Conservation (phyloP, 1,140 invertebrate genomes). For the Chelonus insularis region DNA sequence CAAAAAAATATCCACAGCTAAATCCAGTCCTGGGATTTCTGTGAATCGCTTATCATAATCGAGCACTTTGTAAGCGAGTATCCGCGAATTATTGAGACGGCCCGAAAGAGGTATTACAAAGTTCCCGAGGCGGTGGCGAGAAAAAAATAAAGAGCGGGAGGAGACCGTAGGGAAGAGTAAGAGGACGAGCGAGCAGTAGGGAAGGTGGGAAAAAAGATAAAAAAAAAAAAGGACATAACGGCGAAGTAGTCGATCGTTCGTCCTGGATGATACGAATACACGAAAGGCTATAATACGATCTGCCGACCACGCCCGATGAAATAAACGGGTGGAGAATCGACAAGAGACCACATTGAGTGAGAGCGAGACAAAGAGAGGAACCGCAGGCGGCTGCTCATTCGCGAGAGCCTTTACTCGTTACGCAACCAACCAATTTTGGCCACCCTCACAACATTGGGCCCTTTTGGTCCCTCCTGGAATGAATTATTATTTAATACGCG, state of each 20-base stretch:
- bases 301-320: slow-evolving; percentile 31
- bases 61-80: slow-evolving; percentile 30
- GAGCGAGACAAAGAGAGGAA: slow-evolving; percentile 4
- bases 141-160: slow-evolving; percentile 6
- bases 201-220: neutral
- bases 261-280: neutral
- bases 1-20: too few species aligned
- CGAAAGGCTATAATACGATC: slow-evolving; percentile 11
- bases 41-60: slow-evolving; percentile 33
- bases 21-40: slow-evolving; percentile 24
- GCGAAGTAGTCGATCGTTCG: slow-evolving; percentile 14
- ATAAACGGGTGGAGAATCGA: slow-evolving; percentile 21
- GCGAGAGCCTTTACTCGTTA: slow-evolving; percentile 29
- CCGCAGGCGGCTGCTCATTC: slow-evolving; percentile 19
- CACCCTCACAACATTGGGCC: slow-evolving; percentile 12
- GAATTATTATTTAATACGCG: slow-evolving; percentile 39
- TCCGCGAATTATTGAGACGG: slow-evolving; percentile 30
- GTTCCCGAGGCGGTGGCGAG: neutral
- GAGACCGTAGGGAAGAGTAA: neutral
- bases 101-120: slow-evolving; percentile 22
- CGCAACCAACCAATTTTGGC: slow-evolving; percentile 35
- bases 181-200: neutral
- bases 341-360: neutral
- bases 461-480: slow-evolving; percentile 18
- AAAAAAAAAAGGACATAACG: neutral